Base-by-base conservation (phyloP, 2,888 invertebrate species). In the Drosophila pseudotalamancana region DNA sequence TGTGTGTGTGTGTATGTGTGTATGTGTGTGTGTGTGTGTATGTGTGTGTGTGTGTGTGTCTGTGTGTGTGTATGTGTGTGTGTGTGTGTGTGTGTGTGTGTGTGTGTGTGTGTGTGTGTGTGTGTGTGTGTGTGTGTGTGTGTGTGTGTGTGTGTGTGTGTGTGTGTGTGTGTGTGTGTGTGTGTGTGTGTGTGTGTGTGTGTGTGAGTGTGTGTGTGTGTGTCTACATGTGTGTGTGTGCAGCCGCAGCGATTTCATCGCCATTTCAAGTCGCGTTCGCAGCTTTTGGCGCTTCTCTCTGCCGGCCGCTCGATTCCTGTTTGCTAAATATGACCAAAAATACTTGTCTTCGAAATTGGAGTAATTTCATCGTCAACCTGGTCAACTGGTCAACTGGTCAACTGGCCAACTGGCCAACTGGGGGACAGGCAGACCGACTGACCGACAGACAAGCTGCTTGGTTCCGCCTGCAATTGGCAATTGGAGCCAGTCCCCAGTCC, bases 241-340 rank as follows among this genome's bases (percentile, higher is more conserved):
- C 43, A 43, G 51, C n/a, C n/a, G n/a, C 70, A 61, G 69, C 78
- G 87, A 89, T 89, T 89, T 89, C 89, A 89, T 88, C 81, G 89
- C 84, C 87, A 88, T 86, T 85, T 88, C 80, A 80, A 81, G 86
- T 74, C 74, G 72, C 71, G 39, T 83, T 83, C 77, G 70, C 74
- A 19, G 32, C 27, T 27, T 25, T 51, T 16, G 25, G 12, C 35
- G 39, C 42, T 50, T 12, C 34, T 21, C 8, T 35, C 31, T 6
- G 19, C 14, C 6, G 50, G 46, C 27, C 34, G 49, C 43, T 54
- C 61, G 62, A 79, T 87, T 84, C 85, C 87, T 72, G 84, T 85
- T 84, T 80, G 80, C 88, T 86, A 86, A 88, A 89, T 88, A 87
- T 87, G 88, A 85, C 78, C 80, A 86, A 83, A 81, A 87, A 85